Conservation (phyloP, 64 coral and sea anemone genomes). For the Orbicella faveolata region DNA sequence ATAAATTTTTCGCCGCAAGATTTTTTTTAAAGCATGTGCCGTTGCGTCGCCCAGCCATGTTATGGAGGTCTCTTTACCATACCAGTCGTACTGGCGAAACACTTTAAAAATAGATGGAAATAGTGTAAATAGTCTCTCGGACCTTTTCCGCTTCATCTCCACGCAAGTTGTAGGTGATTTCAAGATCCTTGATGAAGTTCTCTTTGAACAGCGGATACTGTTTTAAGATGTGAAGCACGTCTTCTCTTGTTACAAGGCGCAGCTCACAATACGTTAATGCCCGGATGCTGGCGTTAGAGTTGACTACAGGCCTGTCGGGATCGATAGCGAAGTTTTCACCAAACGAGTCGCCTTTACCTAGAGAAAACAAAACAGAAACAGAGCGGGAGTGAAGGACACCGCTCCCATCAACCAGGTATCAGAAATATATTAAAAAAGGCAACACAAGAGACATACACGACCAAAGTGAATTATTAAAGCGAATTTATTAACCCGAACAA, state of each 20-base stretch:
- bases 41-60: too few species aligned
- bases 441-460: too few species aligned
- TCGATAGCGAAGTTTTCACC: constrained; percentile 74
- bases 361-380: background rate
- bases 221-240: constrained; percentile 58
- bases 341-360: constrained; percentile 88
- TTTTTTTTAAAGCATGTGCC: too few species aligned
- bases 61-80: background rate
- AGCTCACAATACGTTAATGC: constrained; percentile 90
- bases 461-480: too few species aligned
- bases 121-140: background rate
- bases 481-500: too few species aligned
- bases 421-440: too few species aligned
- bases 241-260: constrained; percentile 70
- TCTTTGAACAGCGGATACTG: constrained; percentile 65
- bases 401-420: too few species aligned
- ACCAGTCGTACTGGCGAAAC: background rate
- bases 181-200: constrained; percentile 72
- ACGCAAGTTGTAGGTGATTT: constrained; percentile 75
- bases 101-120: background rate
- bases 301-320: constrained; percentile 31
- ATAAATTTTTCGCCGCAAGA: too few species aligned
- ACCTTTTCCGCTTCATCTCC: constrained; percentile 31
- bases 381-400: background rate
- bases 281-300: constrained; percentile 71